Evolutionary conservation across 2,888 invertebrate species (phyloP).

Genomic region (Stramonita haemastoma): DNA sequence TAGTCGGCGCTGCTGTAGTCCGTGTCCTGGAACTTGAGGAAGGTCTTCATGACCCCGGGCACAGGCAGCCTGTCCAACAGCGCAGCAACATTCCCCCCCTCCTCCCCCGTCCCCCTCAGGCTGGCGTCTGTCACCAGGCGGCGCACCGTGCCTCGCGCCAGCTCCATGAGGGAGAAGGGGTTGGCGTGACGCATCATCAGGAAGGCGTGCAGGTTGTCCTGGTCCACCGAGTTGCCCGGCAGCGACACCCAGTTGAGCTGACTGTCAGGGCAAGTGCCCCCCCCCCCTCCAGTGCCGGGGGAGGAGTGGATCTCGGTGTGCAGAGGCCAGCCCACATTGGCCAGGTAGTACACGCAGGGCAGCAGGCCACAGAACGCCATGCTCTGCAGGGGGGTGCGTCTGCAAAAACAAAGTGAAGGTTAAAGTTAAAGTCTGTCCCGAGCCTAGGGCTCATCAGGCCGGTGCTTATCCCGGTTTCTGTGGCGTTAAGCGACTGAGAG

Average conservation of each 20-base stretch:
- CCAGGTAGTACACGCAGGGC: conserved; percentile 63
- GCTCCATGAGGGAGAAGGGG: conserved; percentile 1
- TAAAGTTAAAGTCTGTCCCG: too few relatives aligned
- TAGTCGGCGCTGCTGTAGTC: conserved; percentile 26
- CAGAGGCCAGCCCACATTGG: conserved; percentile 68
- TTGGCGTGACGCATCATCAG: conserved; percentile 32
- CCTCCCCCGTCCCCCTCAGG: neutral
- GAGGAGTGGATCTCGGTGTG: conserved; percentile 49
- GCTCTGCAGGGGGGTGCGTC: conserved; percentile 68
- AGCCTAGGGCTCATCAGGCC: too few relatives aligned
- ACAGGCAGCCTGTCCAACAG: conserved; percentile 48
- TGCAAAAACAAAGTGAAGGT: too few relatives aligned
- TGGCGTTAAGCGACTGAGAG: too few relatives aligned
- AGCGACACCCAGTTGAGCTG: conserved; percentile 56
- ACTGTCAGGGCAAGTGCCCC: neutral
- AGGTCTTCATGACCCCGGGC: conserved; percentile 49
- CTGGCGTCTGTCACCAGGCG: neutral
- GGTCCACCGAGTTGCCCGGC: conserved; percentile 58
- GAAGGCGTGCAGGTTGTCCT: conserved; percentile 49
- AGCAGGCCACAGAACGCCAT: conserved; percentile 64
- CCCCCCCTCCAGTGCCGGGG: neutral
- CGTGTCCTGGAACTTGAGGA: conserved; percentile 46
- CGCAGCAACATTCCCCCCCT: conserved; percentile 48
- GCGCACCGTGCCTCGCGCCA: neutral
- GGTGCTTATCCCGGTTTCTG: too few relatives aligned